These are phyloP conservation scores for Etheostoma nigrum DNA, from an alignment of 2,797 vertebrate genomes.

Conservation along the genomic window DNA sequence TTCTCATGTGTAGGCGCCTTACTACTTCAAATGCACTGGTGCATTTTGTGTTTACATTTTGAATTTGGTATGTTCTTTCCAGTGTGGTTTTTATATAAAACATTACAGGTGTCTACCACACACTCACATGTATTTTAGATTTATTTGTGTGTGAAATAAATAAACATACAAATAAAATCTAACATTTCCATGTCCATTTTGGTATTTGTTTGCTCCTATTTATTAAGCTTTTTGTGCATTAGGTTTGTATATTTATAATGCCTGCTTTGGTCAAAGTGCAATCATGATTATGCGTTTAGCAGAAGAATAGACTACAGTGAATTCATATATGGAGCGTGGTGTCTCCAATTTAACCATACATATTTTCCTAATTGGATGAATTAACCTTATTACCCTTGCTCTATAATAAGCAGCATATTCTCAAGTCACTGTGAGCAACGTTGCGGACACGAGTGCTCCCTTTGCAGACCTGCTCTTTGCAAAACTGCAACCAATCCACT, in stretches of 20 bases:
- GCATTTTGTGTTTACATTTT: too few relatives aligned
- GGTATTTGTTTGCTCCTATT: background rate
- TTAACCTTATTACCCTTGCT: conserved; percentile 82
- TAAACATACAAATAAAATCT: too few relatives aligned
- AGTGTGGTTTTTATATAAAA: too few relatives aligned
- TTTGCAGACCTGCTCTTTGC: conserved; percentile 54
- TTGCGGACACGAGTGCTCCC: conserved; percentile 52
- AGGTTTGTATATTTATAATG: background rate
- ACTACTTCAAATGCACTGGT: too few relatives aligned
- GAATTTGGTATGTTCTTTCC: too few relatives aligned
- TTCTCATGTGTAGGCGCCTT: too few relatives aligned
- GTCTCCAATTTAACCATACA: conserved; percentile 52
- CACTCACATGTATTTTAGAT: too few relatives aligned
- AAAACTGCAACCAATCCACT: conserved; percentile 69
- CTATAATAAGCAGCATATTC: conserved; percentile 58
- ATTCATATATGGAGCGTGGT: conserved; percentile 32
- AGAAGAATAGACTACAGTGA: background rate
- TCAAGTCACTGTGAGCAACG: conserved; percentile 52
- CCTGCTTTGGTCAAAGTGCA: background rate
- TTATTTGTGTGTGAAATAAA: too few relatives aligned
- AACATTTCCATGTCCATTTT: background rate
- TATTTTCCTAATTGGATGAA: conserved; percentile 68
- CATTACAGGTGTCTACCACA: too few relatives aligned
- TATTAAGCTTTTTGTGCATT: background rate
- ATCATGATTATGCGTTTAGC: background rate